Percentiles rank a stretch among this genome's conserved stretches.
These are phyloP conservation scores for Lymantria dispar DNA, from an alignment of 2,888 invertebrate species.

Conservation along the genomic window DNA sequence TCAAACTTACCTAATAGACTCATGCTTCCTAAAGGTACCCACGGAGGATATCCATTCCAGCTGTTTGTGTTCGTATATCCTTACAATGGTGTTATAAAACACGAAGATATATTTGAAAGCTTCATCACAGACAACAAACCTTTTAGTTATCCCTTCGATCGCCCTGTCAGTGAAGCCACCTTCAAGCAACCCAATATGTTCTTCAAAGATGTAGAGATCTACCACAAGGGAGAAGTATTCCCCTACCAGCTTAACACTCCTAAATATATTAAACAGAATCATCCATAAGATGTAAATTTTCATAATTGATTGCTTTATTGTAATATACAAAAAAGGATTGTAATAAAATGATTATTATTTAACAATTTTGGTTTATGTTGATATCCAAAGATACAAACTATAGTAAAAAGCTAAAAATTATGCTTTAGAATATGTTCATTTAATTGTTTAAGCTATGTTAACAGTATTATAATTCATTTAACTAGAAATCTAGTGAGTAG, in stretches of 20 bases:
- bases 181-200: conserved; percentile 82
- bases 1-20: conserved; percentile 86
- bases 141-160: conserved; percentile 83
- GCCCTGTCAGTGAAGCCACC: conserved; percentile 67
- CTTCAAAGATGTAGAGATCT: conserved; percentile 81
- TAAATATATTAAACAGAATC: conserved; percentile 32
- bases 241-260: conserved; percentile 51
- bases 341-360: neutral
- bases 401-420: too few relatives aligned
- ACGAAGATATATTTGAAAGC: conserved; percentile 43
- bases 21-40: conserved; percentile 87
- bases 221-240: conserved; percentile 63
- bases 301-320: neutral
- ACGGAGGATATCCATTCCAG: conserved; percentile 85
- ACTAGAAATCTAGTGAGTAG: too few relatives aligned
- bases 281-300: conserved; percentile 7
- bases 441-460: too few relatives aligned
- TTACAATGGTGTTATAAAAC: conserved; percentile 63
- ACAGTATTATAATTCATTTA: too few relatives aligned
- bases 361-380: neutral
- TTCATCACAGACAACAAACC: conserved; percentile 73
- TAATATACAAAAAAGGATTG: conserved; percentile 3
- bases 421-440: too few relatives aligned
- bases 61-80: conserved; percentile 85
- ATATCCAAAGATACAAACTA: neutral